Base-by-base conservation (phyloP, 2,888 invertebrate genomes). In the Zelleria hepariella region DNA sequence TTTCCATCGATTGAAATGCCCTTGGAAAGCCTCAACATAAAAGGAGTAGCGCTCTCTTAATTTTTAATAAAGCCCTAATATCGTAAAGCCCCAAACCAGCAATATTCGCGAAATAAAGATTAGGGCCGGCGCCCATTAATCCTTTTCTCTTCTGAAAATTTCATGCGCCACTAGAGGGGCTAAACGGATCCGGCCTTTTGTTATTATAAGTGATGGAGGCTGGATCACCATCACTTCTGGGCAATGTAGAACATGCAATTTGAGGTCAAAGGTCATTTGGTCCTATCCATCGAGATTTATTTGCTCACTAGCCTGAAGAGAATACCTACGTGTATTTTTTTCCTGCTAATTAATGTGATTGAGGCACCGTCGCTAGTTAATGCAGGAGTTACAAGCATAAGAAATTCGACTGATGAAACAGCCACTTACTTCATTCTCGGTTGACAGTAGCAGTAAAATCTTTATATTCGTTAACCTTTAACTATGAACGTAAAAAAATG, bases 111-210 rank as follows among this genome's bases (percentile, higher is more conserved):
- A 73, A 73, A 73, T 72, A 74, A 75, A 75, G 71, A 77, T 77
- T 72, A 72, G 69, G 68, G 64, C 63, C 65, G 63, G 58, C 61
- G 32, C 60, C 65, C 73, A 74, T 77, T 77, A 74, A 76, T 75
- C 78, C 72, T 23, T 20, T 68, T 42, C 71, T 75, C 68, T 68
- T 68, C 65, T 72, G 68, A 71, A 78, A 75, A 75, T 71, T 77
- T 78, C 73, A 75, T 71, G 73, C 69, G 72, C 72, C 73, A 75
- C 77, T 76, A 74, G 72, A 74, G 66, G 69, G 72, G 73, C 68
- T 72, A 67, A 71, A 73, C 66, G 69, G 68, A 68, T 72, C 70
- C 61, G 64, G 61, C 61, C 69, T 68, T 69, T 72, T 60, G 67
- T 67, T 68, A 59, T 61, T 61, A 59, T 63, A 62, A 64, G 66